Base-by-base conservation (phyloP, 2,797 vertebrate genomes). In the Xiphorhynchus erythropygius region DNA sequence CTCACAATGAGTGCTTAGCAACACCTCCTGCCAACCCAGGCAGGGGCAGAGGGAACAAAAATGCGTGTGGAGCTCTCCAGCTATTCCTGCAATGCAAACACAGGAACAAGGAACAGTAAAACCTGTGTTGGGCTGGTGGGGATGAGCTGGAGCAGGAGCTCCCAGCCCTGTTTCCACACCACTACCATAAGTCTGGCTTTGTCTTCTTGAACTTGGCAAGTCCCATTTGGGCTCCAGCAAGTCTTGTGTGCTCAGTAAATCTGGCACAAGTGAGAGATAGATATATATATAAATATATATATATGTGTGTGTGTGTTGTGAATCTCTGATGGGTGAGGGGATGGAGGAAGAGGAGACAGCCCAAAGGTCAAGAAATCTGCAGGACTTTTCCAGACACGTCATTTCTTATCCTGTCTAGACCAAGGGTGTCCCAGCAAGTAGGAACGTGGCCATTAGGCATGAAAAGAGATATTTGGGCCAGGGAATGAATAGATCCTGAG, bases 1-100 rank as follows among this genome's bases (percentile, higher is more conserved):
- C 80, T 91, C 86, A 86, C 93, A 87, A 91, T 49, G 86, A 93
- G 59, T 6, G 92, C 94, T 80, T 95, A 97, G 96, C 93, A 97
- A 97, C 95, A 70, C 47, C 80, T 92, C 70, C 94, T 95, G 92
- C 95, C 94, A 95, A 3, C 52, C 47, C 84, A 28, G 88, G 74
- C 92, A 42, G 67, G 78, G 93, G 93, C 84, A 94, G 87, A 64
- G 47, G 0, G 13, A 76, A 21, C 49, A 57, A 25, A 94, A 90
- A 49, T 30, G 41, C 18, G 13, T 2, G 2, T 11, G 2, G 22
- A 4, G 6, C 46, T 73, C 77, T 93, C 70, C 88, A 93, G 88
- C 70, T 55, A 74, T 46, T 87, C 59, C 77, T 90, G 80, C 80
- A 70, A 21, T 70, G 91, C 75, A 93, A 94, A 90, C 32, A 81